Evolutionary conservation across 2,888 invertebrate genomes (phyloP).

Genomic region (Drosophila kambysellisi): DNA sequence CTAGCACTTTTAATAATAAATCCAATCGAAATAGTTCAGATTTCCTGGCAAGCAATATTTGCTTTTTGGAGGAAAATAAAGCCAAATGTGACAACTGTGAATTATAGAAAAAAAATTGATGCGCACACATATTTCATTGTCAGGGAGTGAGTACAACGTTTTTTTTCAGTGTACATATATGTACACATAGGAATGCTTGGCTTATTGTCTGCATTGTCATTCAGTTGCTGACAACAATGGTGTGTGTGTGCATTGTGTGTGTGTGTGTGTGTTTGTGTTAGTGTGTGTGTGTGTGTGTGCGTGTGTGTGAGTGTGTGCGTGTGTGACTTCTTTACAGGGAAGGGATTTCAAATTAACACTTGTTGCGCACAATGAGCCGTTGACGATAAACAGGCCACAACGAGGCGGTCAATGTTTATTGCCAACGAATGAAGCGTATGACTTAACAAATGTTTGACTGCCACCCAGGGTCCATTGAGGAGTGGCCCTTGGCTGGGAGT

Average conservation of each 20-base stretch:
- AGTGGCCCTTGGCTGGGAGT: neutral
- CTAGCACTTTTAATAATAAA: neutral
- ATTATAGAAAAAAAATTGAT: neutral
- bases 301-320: conserved; percentile 16
- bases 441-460: conserved; percentile 54
- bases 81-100: neutral
- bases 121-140: neutral
- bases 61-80: neutral
- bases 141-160: neutral
- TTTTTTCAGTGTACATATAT: neutral
- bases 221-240: neutral
- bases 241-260: neutral
- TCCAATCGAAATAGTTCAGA: neutral
- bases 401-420: conserved; percentile 38
- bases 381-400: conserved; percentile 7
- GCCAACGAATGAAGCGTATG: conserved; percentile 59
- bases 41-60: neutral
- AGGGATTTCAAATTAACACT: conserved; percentile 66
- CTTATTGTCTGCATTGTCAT: conserved; percentile 5
- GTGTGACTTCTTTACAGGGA: conserved; percentile 35
- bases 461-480: neutral
- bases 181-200: neutral
- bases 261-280: conserved; percentile 5
- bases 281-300: neutral
- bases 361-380: conserved; percentile 55